Evolutionary conservation across 2,797 vertebrate genomes (phyloP).

Genomic region (Acestrorhynchus altus): DNA sequence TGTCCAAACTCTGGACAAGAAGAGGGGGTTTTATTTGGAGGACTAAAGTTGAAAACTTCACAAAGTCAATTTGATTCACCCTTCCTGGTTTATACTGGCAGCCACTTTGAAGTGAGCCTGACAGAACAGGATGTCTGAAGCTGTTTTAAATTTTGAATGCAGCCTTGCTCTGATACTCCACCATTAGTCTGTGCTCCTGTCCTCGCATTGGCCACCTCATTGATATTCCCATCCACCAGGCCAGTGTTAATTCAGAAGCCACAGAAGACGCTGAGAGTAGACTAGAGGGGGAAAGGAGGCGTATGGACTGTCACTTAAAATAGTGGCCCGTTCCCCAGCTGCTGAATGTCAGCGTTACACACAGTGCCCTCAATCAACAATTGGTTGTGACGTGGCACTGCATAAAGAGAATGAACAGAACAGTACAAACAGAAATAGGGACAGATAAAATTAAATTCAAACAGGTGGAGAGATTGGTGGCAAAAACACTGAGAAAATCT

Average conservation of each 20-base stretch:
- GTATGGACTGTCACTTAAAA: slow-evolving; percentile 32
- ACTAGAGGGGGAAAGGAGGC: neutral
- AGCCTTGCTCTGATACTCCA: slow-evolving; percentile 33
- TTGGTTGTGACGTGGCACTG: neutral
- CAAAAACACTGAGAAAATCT: no score
- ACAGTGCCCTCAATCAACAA: neutral
- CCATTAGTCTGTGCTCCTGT: slow-evolving; percentile 3
- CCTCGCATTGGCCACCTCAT: slow-evolving; percentile 25
- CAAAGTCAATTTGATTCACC: slow-evolving; percentile 50
- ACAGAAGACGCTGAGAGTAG: slow-evolving; percentile 18
- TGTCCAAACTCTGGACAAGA: slow-evolving; percentile 30
- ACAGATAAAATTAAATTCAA: neutral
- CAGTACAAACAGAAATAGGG: neutral
- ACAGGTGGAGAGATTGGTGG: neutral
- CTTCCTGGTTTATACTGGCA: slow-evolving; percentile 37
- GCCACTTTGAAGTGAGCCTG: slow-evolving; percentile 54
- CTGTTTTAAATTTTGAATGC: slow-evolving; percentile 50
- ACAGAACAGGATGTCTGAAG: slow-evolving; percentile 52
- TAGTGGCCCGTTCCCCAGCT: neutral
- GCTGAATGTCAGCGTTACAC: neutral
- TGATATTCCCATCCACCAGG: slow-evolving; percentile 28
- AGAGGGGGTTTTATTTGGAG: slow-evolving; percentile 41
- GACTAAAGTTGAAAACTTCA: slow-evolving; percentile 42
- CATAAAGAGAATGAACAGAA: neutral
- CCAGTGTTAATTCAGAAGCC: slow-evolving; percentile 52